These are phyloP conservation scores for Misgurnus mizolepis DNA, from an alignment of 2,113 vertebrate genomes.

Conservation along the genomic window DNA sequence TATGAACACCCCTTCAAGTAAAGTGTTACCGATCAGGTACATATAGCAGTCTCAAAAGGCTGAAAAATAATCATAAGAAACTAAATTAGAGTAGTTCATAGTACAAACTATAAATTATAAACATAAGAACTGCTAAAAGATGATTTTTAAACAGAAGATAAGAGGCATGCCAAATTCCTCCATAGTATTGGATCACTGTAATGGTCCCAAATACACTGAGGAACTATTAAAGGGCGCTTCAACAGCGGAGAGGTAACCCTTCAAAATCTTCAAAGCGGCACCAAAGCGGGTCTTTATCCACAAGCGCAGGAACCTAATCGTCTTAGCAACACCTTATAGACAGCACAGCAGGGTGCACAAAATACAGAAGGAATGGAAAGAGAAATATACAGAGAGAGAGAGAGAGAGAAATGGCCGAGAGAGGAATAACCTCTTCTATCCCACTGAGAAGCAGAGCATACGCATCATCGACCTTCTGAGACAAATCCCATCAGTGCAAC, in stretches of 20 bases:
- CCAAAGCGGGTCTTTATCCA: constrained; percentile 8
- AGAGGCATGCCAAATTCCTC: no score
- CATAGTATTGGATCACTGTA: constrained; percentile 8
- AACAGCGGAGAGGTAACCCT: constrained; percentile 29
- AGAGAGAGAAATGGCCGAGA: constrained; percentile 29
- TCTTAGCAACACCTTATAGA: constrained; percentile 49
- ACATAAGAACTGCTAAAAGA: no score
- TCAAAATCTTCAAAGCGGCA: constrained; percentile 54
- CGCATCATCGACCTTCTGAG: constrained; percentile 48
- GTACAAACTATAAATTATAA: no score
- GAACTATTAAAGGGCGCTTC: constrained; percentile 35
- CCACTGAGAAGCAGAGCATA: constrained; percentile 47
- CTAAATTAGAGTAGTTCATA: no score
- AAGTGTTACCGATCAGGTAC: no score
- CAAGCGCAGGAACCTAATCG: constrained; percentile 46
- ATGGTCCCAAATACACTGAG: constrained; percentile 14
- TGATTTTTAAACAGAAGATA: background rate
- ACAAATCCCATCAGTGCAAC: constrained; percentile 47
- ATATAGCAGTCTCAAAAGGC: no score
- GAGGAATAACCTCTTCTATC: constrained; percentile 34
- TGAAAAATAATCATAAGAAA: no score
- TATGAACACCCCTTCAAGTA: no score
- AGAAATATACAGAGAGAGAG: constrained; percentile 1
- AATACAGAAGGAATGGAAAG: constrained; percentile 6
- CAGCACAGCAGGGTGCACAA: constrained; percentile 2